Evolutionary conservation across 2,888 invertebrate genomes (phyloP).

Genomic region (Tubulanus polymorphus): DNA sequence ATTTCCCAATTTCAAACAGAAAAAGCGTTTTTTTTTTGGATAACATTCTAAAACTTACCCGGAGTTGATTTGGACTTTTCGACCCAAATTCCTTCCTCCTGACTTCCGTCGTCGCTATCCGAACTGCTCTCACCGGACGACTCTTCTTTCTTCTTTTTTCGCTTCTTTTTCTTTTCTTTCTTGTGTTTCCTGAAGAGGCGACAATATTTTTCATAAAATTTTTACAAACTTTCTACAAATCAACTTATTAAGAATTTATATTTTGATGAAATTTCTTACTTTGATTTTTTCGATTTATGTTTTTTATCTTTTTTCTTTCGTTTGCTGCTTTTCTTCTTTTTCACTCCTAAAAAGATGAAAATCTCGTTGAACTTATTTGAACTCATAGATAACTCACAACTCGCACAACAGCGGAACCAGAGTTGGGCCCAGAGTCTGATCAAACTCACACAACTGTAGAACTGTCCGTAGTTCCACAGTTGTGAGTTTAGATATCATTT

Average conservation of each 20-base stretch:
- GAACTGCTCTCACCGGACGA: constrained; percentile 19
- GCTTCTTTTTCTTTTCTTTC: constrained; percentile 29
- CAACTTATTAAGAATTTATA: constrained; percentile 6
- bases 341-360: constrained; percentile 28
- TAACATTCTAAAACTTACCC: too few relatives aligned
- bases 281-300: constrained; percentile 33
- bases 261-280: constrained; percentile 16
- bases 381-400: not conserved
- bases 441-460: too few relatives aligned
- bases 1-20: too few relatives aligned
- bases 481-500: too few relatives aligned
- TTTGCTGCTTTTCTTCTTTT: constrained; percentile 36
- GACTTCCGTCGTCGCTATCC: constrained; percentile 66
- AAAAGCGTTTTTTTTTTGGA: too few relatives aligned
- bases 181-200: constrained; percentile 13
- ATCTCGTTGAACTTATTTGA: not conserved
- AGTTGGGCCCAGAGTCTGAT: too few relatives aligned
- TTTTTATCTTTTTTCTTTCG: constrained; percentile 40
- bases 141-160: constrained; percentile 57
- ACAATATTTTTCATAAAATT: not conserved
- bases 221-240: not conserved
- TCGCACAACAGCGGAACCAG: not conserved
- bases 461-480: too few relatives aligned
- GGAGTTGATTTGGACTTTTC: constrained; percentile 23
- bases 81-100: constrained; percentile 24